Percentiles rank a stretch among this genome's conserved stretches.
These are phyloP conservation scores for Pipra filicauda DNA, from an alignment of 2,113 vertebrate species.

Conservation along the genomic window DNA sequence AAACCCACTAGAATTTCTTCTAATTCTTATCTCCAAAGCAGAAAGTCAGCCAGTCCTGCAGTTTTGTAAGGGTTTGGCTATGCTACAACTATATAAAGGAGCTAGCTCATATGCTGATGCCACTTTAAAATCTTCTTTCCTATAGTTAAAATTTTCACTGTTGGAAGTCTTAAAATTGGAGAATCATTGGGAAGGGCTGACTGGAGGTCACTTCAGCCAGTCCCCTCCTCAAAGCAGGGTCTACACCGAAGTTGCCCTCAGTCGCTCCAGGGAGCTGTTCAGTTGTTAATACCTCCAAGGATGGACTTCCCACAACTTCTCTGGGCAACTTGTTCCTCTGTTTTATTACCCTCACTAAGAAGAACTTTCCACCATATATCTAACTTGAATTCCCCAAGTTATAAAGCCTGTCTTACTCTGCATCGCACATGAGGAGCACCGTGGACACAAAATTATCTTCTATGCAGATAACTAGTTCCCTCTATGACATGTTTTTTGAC, in stretches of 20 bases:
- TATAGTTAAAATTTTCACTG: neutral
- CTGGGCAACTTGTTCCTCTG: neutral
- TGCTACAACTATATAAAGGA: neutral
- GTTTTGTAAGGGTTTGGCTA: neutral
- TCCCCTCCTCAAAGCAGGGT: neutral
- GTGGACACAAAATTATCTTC: neutral
- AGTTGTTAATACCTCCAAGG: neutral
- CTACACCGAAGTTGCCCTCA: accelerated
- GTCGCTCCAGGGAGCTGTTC: accelerated
- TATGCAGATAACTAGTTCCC: neutral
- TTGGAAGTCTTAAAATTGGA: neutral
- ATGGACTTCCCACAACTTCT: neutral
- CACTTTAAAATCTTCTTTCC: neutral
- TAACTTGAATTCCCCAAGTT: neutral
- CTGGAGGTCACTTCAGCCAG: neutral
- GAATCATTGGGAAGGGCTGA: neutral
- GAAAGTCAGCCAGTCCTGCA: neutral
- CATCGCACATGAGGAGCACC: neutral
- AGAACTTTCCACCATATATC: neutral
- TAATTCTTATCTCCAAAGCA: neutral
- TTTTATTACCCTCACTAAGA: neutral
- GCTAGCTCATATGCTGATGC: neutral
- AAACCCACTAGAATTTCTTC: neutral
- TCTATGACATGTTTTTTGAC: neutral
- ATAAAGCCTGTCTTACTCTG: neutral